Evolutionary conservation across 1,140 invertebrate genomes (phyloP), one percentile per base, ranked within the genome.

Genomic region (Bilobella aurantiaca): DNA sequence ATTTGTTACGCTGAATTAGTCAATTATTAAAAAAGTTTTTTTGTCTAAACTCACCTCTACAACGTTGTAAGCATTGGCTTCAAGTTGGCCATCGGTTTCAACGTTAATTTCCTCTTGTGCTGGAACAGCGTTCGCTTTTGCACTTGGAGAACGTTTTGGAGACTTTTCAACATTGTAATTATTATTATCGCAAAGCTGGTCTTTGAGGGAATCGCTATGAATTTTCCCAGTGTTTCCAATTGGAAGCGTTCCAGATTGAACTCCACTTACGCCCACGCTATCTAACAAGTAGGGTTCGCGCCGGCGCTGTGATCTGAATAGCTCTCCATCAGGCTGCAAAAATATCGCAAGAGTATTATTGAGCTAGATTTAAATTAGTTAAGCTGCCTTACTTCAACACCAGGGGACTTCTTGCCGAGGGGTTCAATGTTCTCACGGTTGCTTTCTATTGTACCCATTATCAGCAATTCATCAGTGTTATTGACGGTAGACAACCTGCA

Each of bases 391-490:
- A 47, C 53, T 12, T 28, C 58, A 58, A 30, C 16, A 27, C 18
- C 25, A 18, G 49, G 31, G 42, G 29, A 27, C 28, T 57, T 66
- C 16, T 62, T 62, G 23, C 29, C 16, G 29, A 27, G 14, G 21
- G 84, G 84, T 63, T 77, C 75, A 66, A 87, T 84, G 73, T 88
- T 88, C 73, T 87, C 86, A 75, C 87, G 86, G 73, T 87, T 88
- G 73, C 87, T 85, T 63, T 81, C 79, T 34, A 77, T 77, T 27
- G 76, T 76, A 68, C 79, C 74, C 30, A 80, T 76, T 57, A 78
- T 78, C 5, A 53, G 21, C 12, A 53, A 23, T 67, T 79, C 78
- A 64, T 79, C 78, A 28, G 76, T 68, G 75, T 81, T 79, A 75
- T 62, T 37, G 12, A 84, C 75, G 68, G 81, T 77, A 69, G 79